phyloP scores from a whole-genome alignment of 2,113 vertebrate genomes.

The Addax nasomaculatus region DNA sequence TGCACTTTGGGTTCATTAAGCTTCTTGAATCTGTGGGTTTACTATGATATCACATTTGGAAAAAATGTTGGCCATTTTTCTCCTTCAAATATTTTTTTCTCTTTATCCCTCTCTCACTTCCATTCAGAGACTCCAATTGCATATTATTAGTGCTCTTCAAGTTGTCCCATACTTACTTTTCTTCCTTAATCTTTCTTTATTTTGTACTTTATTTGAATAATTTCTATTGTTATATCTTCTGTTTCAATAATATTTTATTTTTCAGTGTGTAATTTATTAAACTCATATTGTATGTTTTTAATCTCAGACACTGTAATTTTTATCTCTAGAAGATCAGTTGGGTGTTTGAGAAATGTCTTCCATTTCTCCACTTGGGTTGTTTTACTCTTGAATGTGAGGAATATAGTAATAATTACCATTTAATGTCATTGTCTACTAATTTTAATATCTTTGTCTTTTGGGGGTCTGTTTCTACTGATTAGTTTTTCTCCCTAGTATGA shows the following conservation, averaged over 20 bases:
- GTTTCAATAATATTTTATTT: not conserved
- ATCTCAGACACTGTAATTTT: not conserved
- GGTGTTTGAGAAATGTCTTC: not conserved
- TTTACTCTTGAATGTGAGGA: not conserved
- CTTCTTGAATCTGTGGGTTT: not conserved
- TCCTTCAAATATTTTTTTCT: not conserved
- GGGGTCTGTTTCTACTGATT: not conserved
- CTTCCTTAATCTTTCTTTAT: not conserved
- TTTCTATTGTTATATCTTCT: not conserved
- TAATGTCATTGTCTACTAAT: not conserved
- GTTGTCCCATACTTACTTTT: not conserved
- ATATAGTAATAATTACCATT: not conserved
- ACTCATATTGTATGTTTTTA: not conserved
- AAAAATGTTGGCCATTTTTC: not conserved
- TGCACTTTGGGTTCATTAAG: not conserved
- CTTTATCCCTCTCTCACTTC: not conserved
- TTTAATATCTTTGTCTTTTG: not conserved
- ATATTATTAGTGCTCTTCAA: not conserved
- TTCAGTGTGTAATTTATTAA: not conserved
- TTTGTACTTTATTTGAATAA: not conserved
- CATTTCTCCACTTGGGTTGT: not conserved
- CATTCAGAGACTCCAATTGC: not conserved
- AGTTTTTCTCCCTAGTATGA: not conserved
- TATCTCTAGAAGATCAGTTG: not conserved
- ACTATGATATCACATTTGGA: not conserved